phyloP scores from a whole-genome alignment of 2,797 vertebrate genomes.

The Oophaga sylvatica region DNA sequence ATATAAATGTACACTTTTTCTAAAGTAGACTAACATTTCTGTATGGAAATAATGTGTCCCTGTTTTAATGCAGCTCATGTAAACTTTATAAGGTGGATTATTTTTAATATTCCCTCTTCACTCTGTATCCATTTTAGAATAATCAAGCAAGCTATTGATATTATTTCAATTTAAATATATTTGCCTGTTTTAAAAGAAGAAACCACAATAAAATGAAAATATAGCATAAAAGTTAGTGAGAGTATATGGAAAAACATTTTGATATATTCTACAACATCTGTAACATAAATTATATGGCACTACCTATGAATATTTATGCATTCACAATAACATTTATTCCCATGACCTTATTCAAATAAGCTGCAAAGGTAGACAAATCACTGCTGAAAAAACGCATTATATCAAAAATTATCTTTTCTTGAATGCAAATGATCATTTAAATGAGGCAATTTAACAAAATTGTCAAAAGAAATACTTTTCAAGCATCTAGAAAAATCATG shows the following conservation, averaged over 20 bases:
- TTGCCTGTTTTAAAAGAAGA: neutral
- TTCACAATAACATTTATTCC: conserved; percentile 20
- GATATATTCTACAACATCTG: neutral
- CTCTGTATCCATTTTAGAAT: neutral
- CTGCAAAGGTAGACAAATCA: conserved; percentile 23
- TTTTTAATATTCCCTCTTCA: too few species aligned
- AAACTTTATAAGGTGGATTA: too few species aligned
- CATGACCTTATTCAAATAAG: conserved; percentile 32
- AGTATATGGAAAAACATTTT: neutral
- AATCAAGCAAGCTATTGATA: neutral
- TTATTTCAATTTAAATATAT: neutral
- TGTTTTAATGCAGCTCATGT: too few species aligned
- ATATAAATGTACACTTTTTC: too few species aligned
- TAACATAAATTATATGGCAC: conserved; percentile 17
- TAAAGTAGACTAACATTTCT: too few species aligned
- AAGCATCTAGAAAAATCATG: neutral
- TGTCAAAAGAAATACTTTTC: conserved; percentile 40
- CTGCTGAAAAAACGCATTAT: conserved; percentile 13
- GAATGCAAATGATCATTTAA: conserved; percentile 45
- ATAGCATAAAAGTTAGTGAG: neutral
- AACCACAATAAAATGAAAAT: neutral
- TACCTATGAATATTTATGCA: conserved; percentile 30
- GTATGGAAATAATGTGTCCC: too few species aligned
- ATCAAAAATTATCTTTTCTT: conserved; percentile 28
- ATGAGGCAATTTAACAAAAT: conserved; percentile 40